Conservation (phyloP, 2,797 vertebrate genomes). For the Coluber constrictor region DNA sequence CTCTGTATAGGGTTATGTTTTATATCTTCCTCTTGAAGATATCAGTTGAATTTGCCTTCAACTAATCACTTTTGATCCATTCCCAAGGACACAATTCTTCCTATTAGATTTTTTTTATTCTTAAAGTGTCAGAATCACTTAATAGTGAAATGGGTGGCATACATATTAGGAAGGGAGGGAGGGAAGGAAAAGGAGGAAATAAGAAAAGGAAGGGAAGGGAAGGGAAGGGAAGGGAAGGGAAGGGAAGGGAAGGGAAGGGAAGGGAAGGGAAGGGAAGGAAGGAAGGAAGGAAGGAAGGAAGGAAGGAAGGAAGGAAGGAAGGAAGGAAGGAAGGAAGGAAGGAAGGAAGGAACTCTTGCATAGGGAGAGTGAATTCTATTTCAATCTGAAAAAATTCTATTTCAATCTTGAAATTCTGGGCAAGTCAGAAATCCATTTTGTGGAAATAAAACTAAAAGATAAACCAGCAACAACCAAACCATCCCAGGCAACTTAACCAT, state of each 20-base stretch:
- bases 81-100: not conserved
- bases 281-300: too few relatives aligned
- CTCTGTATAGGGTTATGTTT: too few relatives aligned
- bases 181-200: accelerated
- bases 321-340: too few relatives aligned
- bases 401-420: not conserved
- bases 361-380: not conserved
- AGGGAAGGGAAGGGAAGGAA: too few relatives aligned
- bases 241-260: too few relatives aligned
- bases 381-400: not conserved
- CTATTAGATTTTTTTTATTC: not conserved
- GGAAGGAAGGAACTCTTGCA: not conserved
- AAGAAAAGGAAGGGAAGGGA: accelerated
- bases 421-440: not conserved
- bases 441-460: not conserved
- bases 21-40: not conserved
- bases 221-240: accelerated
- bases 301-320: not conserved
- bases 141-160: too few relatives aligned
- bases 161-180: too few relatives aligned
- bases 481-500: not conserved
- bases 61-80: not conserved
- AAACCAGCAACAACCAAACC: not conserved
- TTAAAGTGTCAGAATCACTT: too few relatives aligned
- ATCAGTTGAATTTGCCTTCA: not conserved